Conservation (phyloP, 2,797 vertebrate species). For the Tachyglossus aculeatus region DNA sequence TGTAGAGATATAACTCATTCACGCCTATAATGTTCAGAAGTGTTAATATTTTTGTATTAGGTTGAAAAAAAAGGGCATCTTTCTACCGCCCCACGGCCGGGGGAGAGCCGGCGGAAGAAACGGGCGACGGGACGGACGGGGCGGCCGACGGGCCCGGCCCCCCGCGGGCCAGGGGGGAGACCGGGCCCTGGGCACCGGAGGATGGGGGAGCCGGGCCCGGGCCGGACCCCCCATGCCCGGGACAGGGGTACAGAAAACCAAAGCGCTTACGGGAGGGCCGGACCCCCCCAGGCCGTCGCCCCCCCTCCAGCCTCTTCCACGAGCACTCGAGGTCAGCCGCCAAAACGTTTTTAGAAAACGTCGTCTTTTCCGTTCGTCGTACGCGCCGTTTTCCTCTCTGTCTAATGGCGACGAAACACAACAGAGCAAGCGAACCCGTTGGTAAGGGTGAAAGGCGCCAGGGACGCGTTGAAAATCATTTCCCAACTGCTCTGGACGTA, state of each 20-base stretch:
- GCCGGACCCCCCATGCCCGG: conserved; percentile 7
- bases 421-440: conserved; percentile 79
- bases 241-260: neutral
- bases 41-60: conserved; percentile 85
- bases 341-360: conserved; percentile 73
- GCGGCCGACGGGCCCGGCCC: too few relatives aligned
- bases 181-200: conserved; percentile 40
- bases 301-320: conserved; percentile 52
- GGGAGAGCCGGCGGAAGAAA: conserved; percentile 58
- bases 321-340: conserved; percentile 74
- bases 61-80: conserved; percentile 75
- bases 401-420: conserved; percentile 78
- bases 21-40: conserved; percentile 78
- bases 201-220: conserved; percentile 33
- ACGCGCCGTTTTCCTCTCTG: conserved; percentile 76
- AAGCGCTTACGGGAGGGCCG: too few relatives aligned
- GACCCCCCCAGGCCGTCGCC: too few relatives aligned
- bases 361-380: conserved; percentile 71
- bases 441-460: conserved; percentile 76
- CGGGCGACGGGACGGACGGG: conserved; percentile 47
- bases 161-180: too few relatives aligned
- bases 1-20: conserved; percentile 83
- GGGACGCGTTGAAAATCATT: conserved; percentile 80
- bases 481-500: conserved; percentile 81
- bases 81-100: conserved; percentile 68